Conservation (phyloP, 1,140 invertebrate genomes). For the Diploscapter pachys region DNA sequence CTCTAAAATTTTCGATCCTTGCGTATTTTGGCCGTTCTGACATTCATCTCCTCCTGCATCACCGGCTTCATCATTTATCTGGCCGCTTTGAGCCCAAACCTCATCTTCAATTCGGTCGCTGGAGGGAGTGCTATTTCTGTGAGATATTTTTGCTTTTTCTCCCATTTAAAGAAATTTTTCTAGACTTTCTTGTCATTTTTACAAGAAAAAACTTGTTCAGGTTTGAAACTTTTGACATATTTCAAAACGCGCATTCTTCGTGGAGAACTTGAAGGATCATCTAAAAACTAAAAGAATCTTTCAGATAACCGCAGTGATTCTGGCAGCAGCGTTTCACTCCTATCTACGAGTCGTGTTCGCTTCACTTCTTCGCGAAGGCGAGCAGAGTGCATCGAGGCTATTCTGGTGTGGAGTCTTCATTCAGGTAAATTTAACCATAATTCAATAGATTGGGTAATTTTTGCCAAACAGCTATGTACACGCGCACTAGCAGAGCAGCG, state of each 20-base stretch:
- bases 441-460: too few species aligned
- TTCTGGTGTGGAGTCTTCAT: constrained; percentile 75
- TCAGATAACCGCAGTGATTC: constrained; percentile 72
- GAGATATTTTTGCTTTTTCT: neutral
- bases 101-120: constrained; percentile 54
- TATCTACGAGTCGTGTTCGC: constrained; percentile 80
- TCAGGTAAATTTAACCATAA: constrained; percentile 52
- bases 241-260: neutral
- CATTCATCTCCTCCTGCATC: constrained; percentile 61
- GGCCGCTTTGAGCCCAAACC: constrained; percentile 72
- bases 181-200: neutral
- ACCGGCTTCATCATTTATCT: constrained; percentile 71
- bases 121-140: constrained; percentile 33
- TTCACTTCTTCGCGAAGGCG: constrained; percentile 67
- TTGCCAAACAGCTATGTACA: too few species aligned
- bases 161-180: neutral
- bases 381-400: constrained; percentile 64
- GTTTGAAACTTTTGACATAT: neutral
- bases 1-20: constrained; percentile 67
- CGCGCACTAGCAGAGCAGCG: too few species aligned
- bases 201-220: neutral
- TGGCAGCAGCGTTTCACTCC: constrained; percentile 70
- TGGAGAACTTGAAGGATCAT: neutral
- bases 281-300: constrained; percentile 25
- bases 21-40: constrained; percentile 56